Base-by-base conservation (phyloP, 2,888 invertebrate species). In the Oxystoma pomonae region DNA sequence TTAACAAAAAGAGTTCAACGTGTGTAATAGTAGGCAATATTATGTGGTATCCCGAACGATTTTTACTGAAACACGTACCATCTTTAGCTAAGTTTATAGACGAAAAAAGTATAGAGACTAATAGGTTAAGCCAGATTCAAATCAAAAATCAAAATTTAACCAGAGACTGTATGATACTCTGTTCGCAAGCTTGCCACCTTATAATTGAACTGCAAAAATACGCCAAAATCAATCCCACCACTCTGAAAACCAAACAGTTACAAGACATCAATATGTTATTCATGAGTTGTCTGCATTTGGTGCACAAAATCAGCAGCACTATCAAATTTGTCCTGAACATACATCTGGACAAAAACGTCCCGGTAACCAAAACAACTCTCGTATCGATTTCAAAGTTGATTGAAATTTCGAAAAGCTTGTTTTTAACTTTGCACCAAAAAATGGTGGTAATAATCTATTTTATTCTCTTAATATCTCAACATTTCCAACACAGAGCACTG, bases 1-100 rank as follows among this genome's bases (percentile, higher is more conserved):
- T 89, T 2, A 90, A 94, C 77, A 87, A 86, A 75, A 94, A 90
- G 86, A 85, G 91, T 55, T 90, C 91, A 68, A 90, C 90, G 35
- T 87, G 95, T 63, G 88, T 90, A 56, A 80, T 98, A 35, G 84
- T 87, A 63, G 94, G 93, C 1, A 91, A 91, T 74, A 83, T 91
- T 16, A 78, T 93, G 60, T 97, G 95, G 94, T 88, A 90, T 73
- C 93, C 96, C 0, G 91, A 90, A 76, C 85, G 87, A 70, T 97
- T 96, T 80, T 82, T 97, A 1, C 80, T 83, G 56, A 85, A 85
- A 70, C 85, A 87, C 77, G 81, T 86, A 67, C 82, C 86, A 70
- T 79, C 88, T 71, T 76, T 86, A 79, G 77, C 83, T 80, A 78
- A 84, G 78, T 78, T 80, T 78, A 79, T 84, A 77, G 79, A 84